Conservation (phyloP, 2,888 invertebrate species). For the Hecatera dysodea region DNA sequence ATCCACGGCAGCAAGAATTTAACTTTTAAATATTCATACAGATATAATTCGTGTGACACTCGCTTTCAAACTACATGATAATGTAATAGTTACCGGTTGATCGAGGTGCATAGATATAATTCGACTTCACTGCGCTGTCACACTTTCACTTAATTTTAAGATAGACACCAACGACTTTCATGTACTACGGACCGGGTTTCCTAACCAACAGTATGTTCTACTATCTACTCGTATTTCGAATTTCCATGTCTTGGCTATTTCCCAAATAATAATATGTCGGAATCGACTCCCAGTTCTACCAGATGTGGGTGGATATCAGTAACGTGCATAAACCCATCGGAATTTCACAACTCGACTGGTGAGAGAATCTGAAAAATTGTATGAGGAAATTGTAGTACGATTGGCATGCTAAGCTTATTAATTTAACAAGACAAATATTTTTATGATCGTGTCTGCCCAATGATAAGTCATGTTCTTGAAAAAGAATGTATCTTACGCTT, state of each 20-base stretch:
- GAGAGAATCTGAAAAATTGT: conserved; percentile 1
- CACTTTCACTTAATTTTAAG: conserved; percentile 62
- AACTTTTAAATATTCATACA: conserved; percentile 31
- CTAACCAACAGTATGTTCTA: conserved; percentile 14
- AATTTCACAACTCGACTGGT: conserved; percentile 29
- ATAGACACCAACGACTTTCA: conserved; percentile 40
- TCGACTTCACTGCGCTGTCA: conserved; percentile 66
- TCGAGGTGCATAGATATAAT: conserved; percentile 68
- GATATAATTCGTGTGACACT: conserved; percentile 56
- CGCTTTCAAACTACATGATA: conserved; percentile 51
- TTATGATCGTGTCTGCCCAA: too few species aligned
- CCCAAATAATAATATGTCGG: conserved; percentile 50
- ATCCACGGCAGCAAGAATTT: conserved; percentile 20
- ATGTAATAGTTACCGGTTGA: conserved; percentile 75
- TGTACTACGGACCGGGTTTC: conserved; percentile 14
- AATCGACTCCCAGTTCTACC: conserved; percentile 32
- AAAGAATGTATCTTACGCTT: neutral
- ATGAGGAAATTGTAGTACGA: neutral
- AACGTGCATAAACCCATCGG: conserved; percentile 25
- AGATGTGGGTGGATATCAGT: conserved; percentile 48
- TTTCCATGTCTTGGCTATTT: conserved; percentile 47
- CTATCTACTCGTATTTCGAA: conserved; percentile 27
- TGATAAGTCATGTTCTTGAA: neutral
- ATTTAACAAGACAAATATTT: neutral
- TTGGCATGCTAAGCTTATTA: neutral